These are phyloP conservation scores for Columbina picui DNA, from an alignment of 2,113 vertebrate genomes.

Conservation along the genomic window DNA sequence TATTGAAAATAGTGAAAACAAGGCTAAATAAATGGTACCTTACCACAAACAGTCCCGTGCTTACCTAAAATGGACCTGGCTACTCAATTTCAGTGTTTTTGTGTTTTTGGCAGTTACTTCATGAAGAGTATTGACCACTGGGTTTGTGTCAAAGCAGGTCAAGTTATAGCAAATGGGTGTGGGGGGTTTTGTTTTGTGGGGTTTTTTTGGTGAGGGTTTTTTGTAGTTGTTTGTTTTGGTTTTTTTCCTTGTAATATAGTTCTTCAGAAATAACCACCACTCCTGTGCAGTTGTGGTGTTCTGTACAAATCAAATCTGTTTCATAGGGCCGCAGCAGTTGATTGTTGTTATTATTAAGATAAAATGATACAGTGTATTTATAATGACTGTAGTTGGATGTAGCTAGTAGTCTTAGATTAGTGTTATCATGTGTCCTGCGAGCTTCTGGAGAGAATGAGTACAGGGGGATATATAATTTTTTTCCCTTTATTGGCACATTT, in stretches of 20 bases:
- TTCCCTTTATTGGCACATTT: rapidly evolving
- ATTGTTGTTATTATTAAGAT: background rate
- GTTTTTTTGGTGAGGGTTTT: no score
- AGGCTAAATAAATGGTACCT: background rate
- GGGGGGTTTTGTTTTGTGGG: no score
- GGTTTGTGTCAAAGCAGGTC: background rate
- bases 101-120: background rate
- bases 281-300: background rate
- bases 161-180: background rate
- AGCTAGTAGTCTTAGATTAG: background rate
- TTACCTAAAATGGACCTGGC: background rate
- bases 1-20: background rate
- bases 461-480: no score
- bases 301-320: background rate
- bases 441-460: background rate
- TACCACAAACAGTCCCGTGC: background rate
- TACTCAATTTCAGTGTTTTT: background rate
- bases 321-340: background rate
- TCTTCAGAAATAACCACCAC: background rate
- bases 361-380: background rate
- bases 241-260: background rate
- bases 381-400: background rate
- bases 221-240: no score
- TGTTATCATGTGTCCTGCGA: background rate
- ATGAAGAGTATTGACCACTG: background rate